Base-by-base conservation (phyloP, 2,113 vertebrate species). In the Raphicerus campestris region DNA sequence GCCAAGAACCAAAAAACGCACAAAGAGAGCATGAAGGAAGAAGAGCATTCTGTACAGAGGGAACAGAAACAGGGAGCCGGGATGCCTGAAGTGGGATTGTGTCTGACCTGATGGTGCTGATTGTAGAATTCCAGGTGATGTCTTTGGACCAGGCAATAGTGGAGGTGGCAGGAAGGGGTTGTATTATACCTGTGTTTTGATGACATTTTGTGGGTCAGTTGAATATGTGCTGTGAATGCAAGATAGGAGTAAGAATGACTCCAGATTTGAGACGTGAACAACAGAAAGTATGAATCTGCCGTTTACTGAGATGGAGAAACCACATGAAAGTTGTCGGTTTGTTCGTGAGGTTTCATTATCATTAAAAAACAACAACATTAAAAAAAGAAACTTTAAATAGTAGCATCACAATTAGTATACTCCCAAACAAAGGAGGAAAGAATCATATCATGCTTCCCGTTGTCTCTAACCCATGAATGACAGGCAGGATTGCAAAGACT, bases 1-100 rank as follows among this genome's bases (percentile, higher is more conserved):
- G 63, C 11, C 49, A 24, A 89, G 47, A 66, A 56, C 10, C 5
- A 10, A 66, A 10, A 49, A 11, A 35, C 49, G 7, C 2, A 32
- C 19, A 22, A 5, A 22, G 17, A 51, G 5, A 89, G 30, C 10
- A 14, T 32, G 30, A 56, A 66, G 17, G 9, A 5, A n/a, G 28
- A 45, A 51, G 19, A 28, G 17, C 42, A 28, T 78, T 91, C 32
- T 58, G 32, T 19, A 10, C 32, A 70, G 89, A 56, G 26, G 5
- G 32, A 86, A 82, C 2, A 22, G 30, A 35, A 80, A 70, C 5
- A 17, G 24, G 66, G 66, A 47, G 22, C 5, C 35, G 47, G 55
- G 6, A 45, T 0, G 32, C 10, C 53, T 73, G 26, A 45, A 4
- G 35, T 5, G 22, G 19, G 6, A 63, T 3, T 1, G 10, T 15